A percentile compares a stretch with the other conserved stretches of the same genome.
Evolutionary conservation across 2,888 invertebrate genomes (phyloP).

Genomic region (Meganola albula): DNA sequence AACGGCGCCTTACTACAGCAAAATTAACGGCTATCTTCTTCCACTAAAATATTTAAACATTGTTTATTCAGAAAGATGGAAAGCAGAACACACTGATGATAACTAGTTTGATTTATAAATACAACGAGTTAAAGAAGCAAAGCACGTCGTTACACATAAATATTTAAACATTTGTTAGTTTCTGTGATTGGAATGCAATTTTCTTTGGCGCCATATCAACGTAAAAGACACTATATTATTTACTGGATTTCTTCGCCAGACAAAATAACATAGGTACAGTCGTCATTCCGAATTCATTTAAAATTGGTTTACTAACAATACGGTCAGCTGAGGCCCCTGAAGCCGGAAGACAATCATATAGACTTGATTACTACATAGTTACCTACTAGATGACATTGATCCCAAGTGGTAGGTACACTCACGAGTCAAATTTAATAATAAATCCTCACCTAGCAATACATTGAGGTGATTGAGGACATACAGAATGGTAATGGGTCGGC

Average conservation of each 20-base stretch:
- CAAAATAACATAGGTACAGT: no score
- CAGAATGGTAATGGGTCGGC: no score
- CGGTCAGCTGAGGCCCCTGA: constrained; percentile 41
- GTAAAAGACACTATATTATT: constrained; percentile 15
- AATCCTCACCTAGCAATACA: no score
- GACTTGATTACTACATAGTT: constrained; percentile 48
- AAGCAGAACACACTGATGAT: constrained; percentile 26
- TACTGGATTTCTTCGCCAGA: no score
- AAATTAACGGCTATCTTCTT: constrained; percentile 32
- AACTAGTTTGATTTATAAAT: constrained; percentile 33
- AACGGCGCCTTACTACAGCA: no score
- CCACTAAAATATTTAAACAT: constrained; percentile 29
- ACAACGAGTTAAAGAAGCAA: constrained; percentile 20
- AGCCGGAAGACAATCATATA: constrained; percentile 54
- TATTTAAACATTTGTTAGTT: constrained; percentile 28
- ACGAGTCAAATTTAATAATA: neutral
- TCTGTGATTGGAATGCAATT: constrained; percentile 31
- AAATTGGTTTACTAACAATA: no score
- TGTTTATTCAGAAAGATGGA: constrained; percentile 24
- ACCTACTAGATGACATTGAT: neutral
- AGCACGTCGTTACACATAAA: constrained; percentile 22
- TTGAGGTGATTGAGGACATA: no score
- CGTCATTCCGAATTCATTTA: no score
- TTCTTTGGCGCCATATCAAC: constrained; percentile 25
- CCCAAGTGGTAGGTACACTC: neutral